Conservation (phyloP, 2,888 invertebrate species). For the Ectropis crepuscularia region DNA sequence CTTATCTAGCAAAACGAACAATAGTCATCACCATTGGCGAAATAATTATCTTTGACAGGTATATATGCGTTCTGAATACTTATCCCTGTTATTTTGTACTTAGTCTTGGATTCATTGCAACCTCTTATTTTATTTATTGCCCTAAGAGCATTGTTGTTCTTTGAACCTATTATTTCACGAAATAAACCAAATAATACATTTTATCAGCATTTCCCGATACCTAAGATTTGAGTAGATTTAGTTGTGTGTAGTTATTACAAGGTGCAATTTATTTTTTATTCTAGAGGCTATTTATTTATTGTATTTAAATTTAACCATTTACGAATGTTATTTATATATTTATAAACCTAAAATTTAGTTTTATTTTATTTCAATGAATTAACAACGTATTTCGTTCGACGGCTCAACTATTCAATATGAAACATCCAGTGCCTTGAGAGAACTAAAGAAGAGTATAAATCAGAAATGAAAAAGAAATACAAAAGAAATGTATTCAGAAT, state of each 20-base stretch:
- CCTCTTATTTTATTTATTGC: too few relatives aligned
- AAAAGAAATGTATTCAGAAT: slow-evolving; percentile 40
- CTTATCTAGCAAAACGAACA: too few relatives aligned
- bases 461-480: slow-evolving; percentile 53
- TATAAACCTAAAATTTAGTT: neutral
- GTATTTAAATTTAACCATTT: neutral
- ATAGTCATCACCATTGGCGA: too few relatives aligned
- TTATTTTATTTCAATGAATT: neutral
- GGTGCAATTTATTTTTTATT: slow-evolving; percentile 20
- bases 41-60: too few relatives aligned
- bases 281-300: slow-evolving; percentile 31
- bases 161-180: too few relatives aligned
- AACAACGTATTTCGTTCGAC: slow-evolving; percentile 10
- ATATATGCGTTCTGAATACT: too few relatives aligned
- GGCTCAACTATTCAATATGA: slow-evolving; percentile 23
- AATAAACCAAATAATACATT: slow-evolving; percentile 19
- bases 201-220: slow-evolving; percentile 14
- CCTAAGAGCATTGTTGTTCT: too few relatives aligned
- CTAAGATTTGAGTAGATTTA: slow-evolving; percentile 22
- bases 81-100: too few relatives aligned
- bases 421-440: slow-evolving; percentile 44
- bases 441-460: slow-evolving; percentile 40
- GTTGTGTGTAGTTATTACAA: slow-evolving; percentile 4
- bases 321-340: neutral
- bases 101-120: too few relatives aligned